These are phyloP conservation scores for Pluvialis apricaria DNA, from an alignment of 2,113 vertebrate genomes.

Conservation along the genomic window DNA sequence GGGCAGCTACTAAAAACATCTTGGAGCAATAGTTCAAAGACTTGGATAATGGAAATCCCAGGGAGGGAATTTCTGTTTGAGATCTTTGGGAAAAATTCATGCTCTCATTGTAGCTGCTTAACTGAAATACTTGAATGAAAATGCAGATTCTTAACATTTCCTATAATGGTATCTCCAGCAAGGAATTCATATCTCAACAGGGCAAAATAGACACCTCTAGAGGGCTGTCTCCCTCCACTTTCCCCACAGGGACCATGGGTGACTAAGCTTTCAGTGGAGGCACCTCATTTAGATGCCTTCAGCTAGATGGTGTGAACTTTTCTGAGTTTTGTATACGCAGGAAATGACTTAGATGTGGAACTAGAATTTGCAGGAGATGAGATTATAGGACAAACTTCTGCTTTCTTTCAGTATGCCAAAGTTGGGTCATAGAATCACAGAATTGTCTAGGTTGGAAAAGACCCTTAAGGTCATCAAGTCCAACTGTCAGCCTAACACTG, in stretches of 20 bases:
- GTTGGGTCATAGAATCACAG: too few relatives aligned
- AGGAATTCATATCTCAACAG: not conserved
- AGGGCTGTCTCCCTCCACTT: constrained; percentile 21
- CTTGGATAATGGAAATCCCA: not conserved
- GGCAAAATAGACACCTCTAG: constrained; percentile 31
- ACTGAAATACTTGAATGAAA: not conserved
- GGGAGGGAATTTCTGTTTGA: not conserved
- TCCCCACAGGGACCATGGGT: not conserved
- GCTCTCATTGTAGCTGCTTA: not conserved
- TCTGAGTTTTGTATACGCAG: not conserved
- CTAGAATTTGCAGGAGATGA: not conserved
- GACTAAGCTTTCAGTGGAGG: not conserved
- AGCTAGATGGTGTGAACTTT: not conserved
- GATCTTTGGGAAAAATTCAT: not conserved
- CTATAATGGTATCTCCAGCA: not conserved
- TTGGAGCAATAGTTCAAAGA: not conserved
- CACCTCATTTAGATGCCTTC: not conserved
- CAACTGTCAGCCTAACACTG: too few relatives aligned
- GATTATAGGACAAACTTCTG: not conserved
- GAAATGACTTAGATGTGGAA: not conserved
- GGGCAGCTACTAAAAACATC: not conserved
- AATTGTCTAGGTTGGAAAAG: too few relatives aligned
- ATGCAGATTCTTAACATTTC: not conserved
- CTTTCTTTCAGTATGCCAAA: not conserved
- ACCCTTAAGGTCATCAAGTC: too few relatives aligned